These are phyloP conservation scores for Syrista parreyssii DNA, from an alignment of 2,888 invertebrate species.

Conservation along the genomic window DNA sequence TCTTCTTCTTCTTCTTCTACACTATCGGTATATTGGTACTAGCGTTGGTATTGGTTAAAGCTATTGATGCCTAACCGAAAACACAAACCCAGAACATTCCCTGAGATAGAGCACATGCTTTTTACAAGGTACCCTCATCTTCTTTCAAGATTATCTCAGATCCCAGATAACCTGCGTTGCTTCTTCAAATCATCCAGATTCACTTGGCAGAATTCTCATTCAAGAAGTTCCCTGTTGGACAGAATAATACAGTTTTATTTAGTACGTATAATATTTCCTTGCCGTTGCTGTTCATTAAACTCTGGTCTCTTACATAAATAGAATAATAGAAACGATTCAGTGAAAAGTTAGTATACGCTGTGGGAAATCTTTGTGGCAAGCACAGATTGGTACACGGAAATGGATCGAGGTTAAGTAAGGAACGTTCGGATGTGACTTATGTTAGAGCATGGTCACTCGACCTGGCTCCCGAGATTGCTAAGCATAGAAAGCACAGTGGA, in stretches of 20 bases:
- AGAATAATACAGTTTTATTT: neutral
- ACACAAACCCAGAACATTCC: neutral
- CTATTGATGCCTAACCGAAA: neutral
- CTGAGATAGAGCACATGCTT: neutral
- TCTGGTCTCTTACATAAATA: neutral
- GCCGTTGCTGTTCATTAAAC: neutral
- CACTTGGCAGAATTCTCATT: neutral
- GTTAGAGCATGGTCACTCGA: neutral
- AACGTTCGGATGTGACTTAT: neutral
- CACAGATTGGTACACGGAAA: neutral
- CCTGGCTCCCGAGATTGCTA: neutral
- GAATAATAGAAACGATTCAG: neutral
- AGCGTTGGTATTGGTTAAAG: neutral
- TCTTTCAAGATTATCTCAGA: neutral
- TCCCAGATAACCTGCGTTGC: neutral
- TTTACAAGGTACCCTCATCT: neutral
- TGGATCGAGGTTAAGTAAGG: neutral
- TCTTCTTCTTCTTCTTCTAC: neutral
- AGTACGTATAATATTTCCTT: neutral
- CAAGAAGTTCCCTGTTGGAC: neutral
- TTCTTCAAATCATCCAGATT: neutral
- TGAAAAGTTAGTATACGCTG: neutral
- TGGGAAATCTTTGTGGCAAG: neutral
- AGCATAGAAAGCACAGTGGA: neutral
- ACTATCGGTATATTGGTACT: neutral